These are phyloP conservation scores for Lagocephalus sceleratus DNA, from an alignment of 2,797 vertebrate genomes.

Conservation along the genomic window DNA sequence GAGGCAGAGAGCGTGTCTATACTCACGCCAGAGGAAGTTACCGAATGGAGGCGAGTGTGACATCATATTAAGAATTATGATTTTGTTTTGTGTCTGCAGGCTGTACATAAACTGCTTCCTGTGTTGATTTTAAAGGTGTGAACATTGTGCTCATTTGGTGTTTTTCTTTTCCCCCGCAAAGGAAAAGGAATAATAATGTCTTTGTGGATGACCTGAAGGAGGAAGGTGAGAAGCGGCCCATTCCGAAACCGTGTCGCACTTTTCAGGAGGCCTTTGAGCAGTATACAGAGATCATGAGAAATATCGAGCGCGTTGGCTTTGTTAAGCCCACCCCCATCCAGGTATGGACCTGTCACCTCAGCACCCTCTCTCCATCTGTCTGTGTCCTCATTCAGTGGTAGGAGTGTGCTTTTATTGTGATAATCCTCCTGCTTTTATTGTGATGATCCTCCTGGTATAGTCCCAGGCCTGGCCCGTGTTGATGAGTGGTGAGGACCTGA, in stretches of 20 bases:
- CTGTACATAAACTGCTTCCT: not conserved
- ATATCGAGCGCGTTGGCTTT: slow-evolving; percentile 86
- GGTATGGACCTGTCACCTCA: slow-evolving; percentile 68
- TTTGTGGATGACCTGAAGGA: slow-evolving; percentile 90
- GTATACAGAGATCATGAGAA: slow-evolving; percentile 90
- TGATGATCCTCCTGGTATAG: slow-evolving; percentile 56
- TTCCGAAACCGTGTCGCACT: slow-evolving; percentile 85
- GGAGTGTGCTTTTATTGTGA: not conserved
- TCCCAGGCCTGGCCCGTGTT: slow-evolving; percentile 94
- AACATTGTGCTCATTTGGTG: not conserved
- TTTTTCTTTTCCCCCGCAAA: slow-evolving; percentile 46
- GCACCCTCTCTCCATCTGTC: no score
- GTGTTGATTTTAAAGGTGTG: not conserved
- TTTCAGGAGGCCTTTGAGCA: slow-evolving; percentile 87
- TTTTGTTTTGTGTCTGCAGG: not conserved
- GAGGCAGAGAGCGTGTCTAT: slow-evolving; percentile 77
- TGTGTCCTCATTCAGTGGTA: no score
- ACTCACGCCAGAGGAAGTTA: slow-evolving; percentile 80
- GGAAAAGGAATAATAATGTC: slow-evolving; percentile 90
- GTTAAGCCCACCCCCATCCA: slow-evolving; percentile 92
- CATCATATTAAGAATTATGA: not conserved
- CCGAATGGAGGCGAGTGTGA: slow-evolving; percentile 83
- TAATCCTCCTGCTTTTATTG: not conserved
- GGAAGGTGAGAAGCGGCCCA: slow-evolving; percentile 76
- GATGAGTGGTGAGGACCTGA: slow-evolving; percentile 89